phyloP scores from a whole-genome alignment of 2,797 vertebrate genomes.

The Argentina silus region DNA sequence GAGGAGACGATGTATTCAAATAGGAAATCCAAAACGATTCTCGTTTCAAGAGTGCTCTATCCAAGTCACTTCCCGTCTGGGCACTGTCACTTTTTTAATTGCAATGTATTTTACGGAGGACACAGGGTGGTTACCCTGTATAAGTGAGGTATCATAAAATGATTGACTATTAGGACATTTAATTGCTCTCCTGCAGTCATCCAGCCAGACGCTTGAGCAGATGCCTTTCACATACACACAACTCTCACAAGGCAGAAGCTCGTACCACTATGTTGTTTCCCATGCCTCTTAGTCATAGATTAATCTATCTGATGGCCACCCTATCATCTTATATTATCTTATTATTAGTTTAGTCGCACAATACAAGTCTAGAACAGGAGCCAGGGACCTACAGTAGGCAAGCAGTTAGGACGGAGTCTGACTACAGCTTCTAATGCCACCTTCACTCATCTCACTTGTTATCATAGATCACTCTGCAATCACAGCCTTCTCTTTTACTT shows the following conservation, averaged over 20 bases:
- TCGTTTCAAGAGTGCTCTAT: too few species aligned
- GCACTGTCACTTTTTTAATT: not conserved
- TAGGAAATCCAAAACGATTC: too few species aligned
- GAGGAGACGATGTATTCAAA: too few species aligned
- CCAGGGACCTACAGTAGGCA: not conserved
- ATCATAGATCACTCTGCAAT: not conserved
- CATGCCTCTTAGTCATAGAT: too few species aligned
- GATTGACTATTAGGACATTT: not conserved
- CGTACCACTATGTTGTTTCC: not conserved
- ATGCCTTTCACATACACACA: slow-evolving; percentile 10
- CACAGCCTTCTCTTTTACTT: not conserved
- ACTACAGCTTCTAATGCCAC: not conserved
- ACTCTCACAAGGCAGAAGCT: not conserved
- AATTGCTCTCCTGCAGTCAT: not conserved
- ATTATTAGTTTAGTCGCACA: not conserved
- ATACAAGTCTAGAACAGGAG: not conserved
- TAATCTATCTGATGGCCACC: not conserved
- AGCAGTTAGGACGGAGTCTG: not conserved
- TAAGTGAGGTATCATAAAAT: not conserved
- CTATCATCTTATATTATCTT: not conserved
- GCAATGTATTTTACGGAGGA: too few species aligned
- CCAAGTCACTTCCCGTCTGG: not conserved
- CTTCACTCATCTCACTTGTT: not conserved
- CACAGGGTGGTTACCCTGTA: not conserved
- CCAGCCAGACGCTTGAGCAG: slow-evolving; percentile 1